A percentile compares a stretch with the other conserved stretches of the same genome.
These are phyloP conservation scores for Falco columbarius DNA, from an alignment of 2,797 vertebrate genomes.

Conservation along the genomic window DNA sequence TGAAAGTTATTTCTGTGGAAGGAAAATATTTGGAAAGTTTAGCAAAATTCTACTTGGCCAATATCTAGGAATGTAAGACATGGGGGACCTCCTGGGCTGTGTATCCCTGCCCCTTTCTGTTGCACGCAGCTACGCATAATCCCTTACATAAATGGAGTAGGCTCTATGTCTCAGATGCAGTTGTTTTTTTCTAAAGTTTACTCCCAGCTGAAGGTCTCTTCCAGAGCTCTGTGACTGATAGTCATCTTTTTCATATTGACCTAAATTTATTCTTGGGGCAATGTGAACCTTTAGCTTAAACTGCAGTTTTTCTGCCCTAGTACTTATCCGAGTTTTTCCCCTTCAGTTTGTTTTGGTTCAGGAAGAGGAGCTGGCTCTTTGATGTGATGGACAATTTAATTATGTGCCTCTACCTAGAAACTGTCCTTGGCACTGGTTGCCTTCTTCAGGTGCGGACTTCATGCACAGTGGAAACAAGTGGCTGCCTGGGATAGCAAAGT, in stretches of 20 bases:
- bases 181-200: not conserved
- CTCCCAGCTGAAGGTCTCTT: not conserved
- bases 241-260: not conserved
- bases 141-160: not conserved
- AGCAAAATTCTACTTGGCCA: not conserved
- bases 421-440: not conserved
- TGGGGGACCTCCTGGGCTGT: not conserved
- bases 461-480: not conserved
- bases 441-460: not conserved
- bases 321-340: not conserved
- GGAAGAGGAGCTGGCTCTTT: not conserved
- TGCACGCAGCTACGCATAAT: not conserved
- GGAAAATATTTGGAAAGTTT: not conserved
- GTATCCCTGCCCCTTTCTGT: not conserved
- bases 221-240: not conserved
- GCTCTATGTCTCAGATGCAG: not conserved
- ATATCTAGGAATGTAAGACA: not conserved
- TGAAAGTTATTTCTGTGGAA: not conserved
- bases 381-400: not conserved
- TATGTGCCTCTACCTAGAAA: not conserved
- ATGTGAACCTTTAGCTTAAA: not conserved
- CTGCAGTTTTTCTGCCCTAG: not conserved
- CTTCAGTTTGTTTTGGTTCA: not conserved
- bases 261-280: not conserved
- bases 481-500: not conserved